phyloP scores from a whole-genome alignment of 2,888 invertebrate genomes.

The Andrena marginata region DNA sequence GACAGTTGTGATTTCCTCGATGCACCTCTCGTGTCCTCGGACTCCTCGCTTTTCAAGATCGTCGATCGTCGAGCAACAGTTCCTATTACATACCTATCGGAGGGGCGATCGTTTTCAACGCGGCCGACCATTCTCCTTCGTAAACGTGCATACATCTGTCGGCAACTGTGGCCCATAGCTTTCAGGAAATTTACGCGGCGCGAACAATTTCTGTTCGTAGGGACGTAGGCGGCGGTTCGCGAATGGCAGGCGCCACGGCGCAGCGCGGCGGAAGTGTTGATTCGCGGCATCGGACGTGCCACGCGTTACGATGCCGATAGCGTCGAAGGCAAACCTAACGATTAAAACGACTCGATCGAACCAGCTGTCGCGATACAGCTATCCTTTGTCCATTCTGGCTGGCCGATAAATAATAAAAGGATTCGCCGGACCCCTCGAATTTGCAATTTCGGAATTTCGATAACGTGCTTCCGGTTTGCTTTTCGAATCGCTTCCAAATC shows the following conservation, averaged over 20 bases:
- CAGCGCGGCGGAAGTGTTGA: conserved; percentile 5
- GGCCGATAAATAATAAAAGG: too few relatives aligned
- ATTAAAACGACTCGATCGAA: background rate
- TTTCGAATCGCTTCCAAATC: background rate
- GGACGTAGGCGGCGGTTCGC: background rate
- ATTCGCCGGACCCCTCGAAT: background rate
- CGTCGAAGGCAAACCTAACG: background rate
- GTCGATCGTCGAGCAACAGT: background rate
- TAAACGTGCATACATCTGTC: background rate
- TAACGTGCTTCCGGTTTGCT: background rate
- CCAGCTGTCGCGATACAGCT: too few relatives aligned
- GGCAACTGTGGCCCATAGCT: background rate
- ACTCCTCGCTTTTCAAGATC: conserved; percentile 10
- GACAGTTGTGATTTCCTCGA: conserved; percentile 62
- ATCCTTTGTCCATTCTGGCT: too few relatives aligned
- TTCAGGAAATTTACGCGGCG: background rate
- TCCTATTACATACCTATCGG: background rate
- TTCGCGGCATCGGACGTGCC: background rate
- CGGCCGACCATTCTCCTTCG: background rate
- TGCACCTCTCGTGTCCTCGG: conserved; percentile 18
- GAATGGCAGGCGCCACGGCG: background rate
- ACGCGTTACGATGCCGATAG: background rate
- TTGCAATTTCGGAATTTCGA: background rate
- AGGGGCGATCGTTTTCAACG: too few relatives aligned
- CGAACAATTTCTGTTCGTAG: background rate